Percentiles rank a stretch among this genome's conserved stretches.
Evolutionary conservation across 53 echinoderm and acorn worm species (phyloP).

Genomic region (Holothuria leucospilota): DNA sequence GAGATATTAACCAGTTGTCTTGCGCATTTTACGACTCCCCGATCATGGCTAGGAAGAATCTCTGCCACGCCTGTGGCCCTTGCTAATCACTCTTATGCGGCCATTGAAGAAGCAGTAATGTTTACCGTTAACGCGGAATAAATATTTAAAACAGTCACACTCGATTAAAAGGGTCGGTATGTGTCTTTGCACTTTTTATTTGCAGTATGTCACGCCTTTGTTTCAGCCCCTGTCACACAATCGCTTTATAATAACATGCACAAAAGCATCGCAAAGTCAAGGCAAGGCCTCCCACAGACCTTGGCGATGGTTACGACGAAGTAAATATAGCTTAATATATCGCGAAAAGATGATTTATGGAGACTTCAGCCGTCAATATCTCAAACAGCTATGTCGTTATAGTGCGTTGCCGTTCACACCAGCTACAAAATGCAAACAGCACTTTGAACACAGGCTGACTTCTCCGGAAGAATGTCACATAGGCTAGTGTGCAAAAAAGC

Average conservation of each 20-base stretch:
- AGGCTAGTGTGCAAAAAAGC: no score
- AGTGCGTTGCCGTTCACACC: constrained; percentile 10
- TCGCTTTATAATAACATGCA: no score
- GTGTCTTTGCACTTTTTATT: constrained; percentile 24
- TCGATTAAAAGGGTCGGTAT: neutral
- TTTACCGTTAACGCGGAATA: constrained; percentile 18
- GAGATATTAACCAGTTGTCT: constrained; percentile 21
- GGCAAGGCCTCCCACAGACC: no score
- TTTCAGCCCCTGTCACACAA: no score
- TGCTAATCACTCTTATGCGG: neutral
- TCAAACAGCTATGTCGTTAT: constrained; percentile 11
- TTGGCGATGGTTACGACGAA: no score
- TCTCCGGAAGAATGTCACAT: no score
- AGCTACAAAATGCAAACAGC: constrained; percentile 17
- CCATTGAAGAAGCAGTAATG: neutral
- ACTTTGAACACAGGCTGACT: no score
- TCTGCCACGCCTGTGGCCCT: no score
- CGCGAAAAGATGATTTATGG: neutral
- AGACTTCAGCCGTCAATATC: constrained; percentile 4
- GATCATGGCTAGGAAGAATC: neutral
- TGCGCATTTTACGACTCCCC: neutral
- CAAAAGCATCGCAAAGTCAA: no score
- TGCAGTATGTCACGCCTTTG: neutral
- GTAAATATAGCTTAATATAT: no score
- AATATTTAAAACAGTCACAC: constrained; percentile 17